A percentile compares a stretch with the other conserved stretches of the same genome.
Evolutionary conservation across 2,113 vertebrate genomes (phyloP).

Genomic region (Elgaria multicarinata): DNA sequence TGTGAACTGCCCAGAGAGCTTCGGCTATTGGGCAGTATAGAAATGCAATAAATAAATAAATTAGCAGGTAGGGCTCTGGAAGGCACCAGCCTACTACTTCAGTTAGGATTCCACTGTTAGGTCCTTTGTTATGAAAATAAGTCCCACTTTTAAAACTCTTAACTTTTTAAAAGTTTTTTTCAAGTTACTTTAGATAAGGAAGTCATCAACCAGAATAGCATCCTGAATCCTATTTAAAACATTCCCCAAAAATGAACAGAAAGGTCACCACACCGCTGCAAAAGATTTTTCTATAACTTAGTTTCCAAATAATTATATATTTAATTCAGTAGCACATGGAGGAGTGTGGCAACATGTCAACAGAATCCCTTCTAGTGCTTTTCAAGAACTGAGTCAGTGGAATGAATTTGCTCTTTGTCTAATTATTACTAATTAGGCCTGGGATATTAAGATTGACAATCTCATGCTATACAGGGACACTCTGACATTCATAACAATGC

Average conservation of each 20-base stretch:
- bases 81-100: too few species aligned
- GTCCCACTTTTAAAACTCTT: background rate
- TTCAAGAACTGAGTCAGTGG: background rate
- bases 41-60: too few species aligned
- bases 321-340: background rate
- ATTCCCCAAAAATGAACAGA: background rate
- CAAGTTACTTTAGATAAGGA: background rate
- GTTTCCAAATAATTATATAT: background rate
- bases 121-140: background rate
- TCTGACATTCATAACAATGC: background rate
- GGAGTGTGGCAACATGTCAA: background rate
- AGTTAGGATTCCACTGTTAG: too few species aligned
- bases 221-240: background rate
- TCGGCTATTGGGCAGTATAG: too few species aligned
- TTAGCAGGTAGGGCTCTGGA: too few species aligned
- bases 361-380: background rate
- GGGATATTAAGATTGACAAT: constrained; percentile 1
- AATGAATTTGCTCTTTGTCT: constrained; percentile 7
- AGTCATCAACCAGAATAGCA: background rate
- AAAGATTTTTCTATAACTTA: background rate
- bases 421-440: constrained; percentile 21
- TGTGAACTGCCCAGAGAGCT: too few species aligned
- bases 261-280: background rate
- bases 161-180: background rate
- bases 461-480: background rate